Base-by-base conservation (phyloP, 2,797 vertebrate species). In the Anabacerthia variegaticeps region DNA sequence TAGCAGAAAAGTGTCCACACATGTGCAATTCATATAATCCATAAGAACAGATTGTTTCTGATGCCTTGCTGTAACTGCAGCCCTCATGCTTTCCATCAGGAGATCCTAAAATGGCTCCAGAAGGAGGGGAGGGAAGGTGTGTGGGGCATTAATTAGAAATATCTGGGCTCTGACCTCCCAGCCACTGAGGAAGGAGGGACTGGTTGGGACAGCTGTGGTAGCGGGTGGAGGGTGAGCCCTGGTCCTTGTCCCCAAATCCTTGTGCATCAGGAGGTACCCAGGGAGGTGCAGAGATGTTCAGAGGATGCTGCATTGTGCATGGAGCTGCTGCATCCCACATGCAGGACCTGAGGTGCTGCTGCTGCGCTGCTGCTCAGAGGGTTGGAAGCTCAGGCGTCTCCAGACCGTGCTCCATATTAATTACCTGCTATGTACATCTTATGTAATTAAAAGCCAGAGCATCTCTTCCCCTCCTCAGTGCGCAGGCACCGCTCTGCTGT, bases 381-480 rank as follows among this genome's bases (percentile, higher is more conserved):
- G 15, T 4, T 71, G 88, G 78, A 90, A 92, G 28, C 72, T 88
- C 49, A 30, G 23, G 16, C 36, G 11, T 24, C 69, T 85, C 49
- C 0, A 2, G n/a, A 62, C 52, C 81, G 65, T 30, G 36, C 67
- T 92, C 32, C 5, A 0, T 80, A 67, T 89, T 92, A 91, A 89
- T 96, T 94, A 79, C 52, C 68, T 61, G 27, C 52, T 55, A 1
- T 26, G 36, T 71, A 15, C 23, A 18, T 65, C 61, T 89, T 1
- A 0, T 41, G 48, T 92, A 95, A 96, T 96, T 97, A 96, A 97
- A 95, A 97, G 43, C 75, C 85, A 91, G 87, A 91, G 43, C 9
- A 10, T 61, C 44, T 86, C 22, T 92, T 88, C 46, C 24, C 39
- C 80, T 88, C 68, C 77, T 89, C 58, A 27, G 58, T 23, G 37